phyloP scores from a whole-genome alignment of 2,888 invertebrate species.

The Adineta ricciae region DNA sequence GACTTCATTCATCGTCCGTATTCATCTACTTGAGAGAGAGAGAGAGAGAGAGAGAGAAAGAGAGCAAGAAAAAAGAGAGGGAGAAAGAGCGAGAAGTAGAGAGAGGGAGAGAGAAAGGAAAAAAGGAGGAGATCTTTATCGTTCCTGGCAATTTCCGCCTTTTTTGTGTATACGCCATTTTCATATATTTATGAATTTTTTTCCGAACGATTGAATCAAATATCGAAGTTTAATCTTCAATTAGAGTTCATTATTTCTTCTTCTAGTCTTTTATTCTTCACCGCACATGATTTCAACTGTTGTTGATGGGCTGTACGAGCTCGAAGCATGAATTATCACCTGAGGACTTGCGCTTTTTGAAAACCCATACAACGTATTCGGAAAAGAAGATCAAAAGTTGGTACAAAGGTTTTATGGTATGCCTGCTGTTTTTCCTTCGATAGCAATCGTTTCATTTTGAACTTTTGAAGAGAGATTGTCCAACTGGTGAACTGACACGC shows the following conservation, averaged over 20 bases:
- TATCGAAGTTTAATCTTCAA: background rate
- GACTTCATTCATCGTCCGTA: background rate
- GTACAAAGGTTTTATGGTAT: constrained; percentile 21
- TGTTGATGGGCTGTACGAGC: constrained; percentile 22
- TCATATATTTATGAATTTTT: background rate
- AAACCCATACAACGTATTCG: background rate
- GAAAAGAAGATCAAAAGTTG: constrained; percentile 1
- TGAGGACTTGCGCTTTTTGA: background rate
- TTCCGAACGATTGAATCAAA: background rate
- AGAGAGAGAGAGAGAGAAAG: too few relatives aligned
- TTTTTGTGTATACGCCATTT: background rate
- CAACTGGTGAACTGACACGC: constrained; percentile 4
- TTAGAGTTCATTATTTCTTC: background rate
- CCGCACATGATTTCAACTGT: background rate
- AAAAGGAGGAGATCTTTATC: background rate
- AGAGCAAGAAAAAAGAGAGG: too few relatives aligned
- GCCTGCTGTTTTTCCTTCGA: too few relatives aligned
- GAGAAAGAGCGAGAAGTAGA: background rate
- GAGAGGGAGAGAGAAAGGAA: background rate
- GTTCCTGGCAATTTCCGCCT: background rate
- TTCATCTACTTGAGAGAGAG: background rate
- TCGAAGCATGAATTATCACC: background rate
- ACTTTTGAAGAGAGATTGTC: background rate
- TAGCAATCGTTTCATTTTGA: too few relatives aligned
- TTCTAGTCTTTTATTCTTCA: background rate